A percentile compares a stretch with the other conserved stretches of the same genome.
Evolutionary conservation across 2,797 vertebrate genomes (phyloP).

Genomic region (Myoxocephalus aenaeus): DNA sequence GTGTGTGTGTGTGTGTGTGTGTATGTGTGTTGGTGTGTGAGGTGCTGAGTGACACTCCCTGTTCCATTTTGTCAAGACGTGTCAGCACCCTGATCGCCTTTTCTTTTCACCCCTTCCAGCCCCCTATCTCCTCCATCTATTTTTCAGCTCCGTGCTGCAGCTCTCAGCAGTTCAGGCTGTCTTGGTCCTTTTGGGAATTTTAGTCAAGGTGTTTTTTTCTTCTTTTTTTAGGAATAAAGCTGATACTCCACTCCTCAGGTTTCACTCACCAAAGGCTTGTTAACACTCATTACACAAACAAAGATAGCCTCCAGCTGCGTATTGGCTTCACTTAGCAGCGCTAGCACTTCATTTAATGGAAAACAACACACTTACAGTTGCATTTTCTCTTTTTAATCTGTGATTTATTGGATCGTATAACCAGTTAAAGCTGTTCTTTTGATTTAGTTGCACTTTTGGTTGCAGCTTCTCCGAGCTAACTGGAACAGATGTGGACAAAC

Average conservation of each 20-base stretch:
- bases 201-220: constrained; percentile 19
- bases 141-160: constrained; percentile 17
- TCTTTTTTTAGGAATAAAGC: constrained; percentile 8
- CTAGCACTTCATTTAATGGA: not conserved
- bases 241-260: constrained; percentile 19
- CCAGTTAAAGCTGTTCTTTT: no score
- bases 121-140: constrained; percentile 10
- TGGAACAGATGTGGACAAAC: not conserved
- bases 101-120: constrained; percentile 45
- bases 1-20: constrained; percentile 5
- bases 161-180: constrained; percentile 15
- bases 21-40: constrained; percentile 35
- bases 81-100: constrained; percentile 64
- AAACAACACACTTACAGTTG: not conserved
- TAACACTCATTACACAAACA: constrained; percentile 2
- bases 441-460: not conserved
- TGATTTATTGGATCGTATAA: no score
- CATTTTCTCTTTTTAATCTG: not conserved
- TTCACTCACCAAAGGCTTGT: constrained; percentile 6
- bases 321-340: constrained; percentile 15
- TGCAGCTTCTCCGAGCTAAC: not conserved
- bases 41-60: constrained; percentile 73
- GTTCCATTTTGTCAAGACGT: constrained; percentile 73
- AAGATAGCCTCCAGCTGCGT: constrained; percentile 3
- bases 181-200: not conserved